These are phyloP conservation scores for Callipepla californica DNA, from an alignment of 2,113 vertebrate genomes.

Conservation along the genomic window DNA sequence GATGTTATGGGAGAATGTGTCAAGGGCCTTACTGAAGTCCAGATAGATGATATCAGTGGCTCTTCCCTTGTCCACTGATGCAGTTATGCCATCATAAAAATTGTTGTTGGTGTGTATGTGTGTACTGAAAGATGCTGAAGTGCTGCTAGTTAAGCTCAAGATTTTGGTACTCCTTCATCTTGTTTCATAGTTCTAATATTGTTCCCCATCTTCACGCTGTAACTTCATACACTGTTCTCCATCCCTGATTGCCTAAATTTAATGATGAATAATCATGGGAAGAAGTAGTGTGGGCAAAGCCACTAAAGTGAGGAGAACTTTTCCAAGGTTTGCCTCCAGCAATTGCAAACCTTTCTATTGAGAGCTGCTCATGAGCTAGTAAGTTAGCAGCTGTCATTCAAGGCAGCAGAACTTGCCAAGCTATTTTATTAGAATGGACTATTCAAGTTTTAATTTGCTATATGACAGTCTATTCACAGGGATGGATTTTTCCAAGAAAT, in stretches of 20 bases:
- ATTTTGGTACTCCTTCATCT: not conserved
- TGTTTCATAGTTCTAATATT: not conserved
- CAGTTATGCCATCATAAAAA: not conserved
- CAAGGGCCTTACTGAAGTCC: not conserved
- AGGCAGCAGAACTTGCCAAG: not conserved
- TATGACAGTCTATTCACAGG: fast-evolving
- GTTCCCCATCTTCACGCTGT: not conserved
- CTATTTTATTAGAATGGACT: not conserved
- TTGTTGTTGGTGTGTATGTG: not conserved
- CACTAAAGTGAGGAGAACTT: not conserved
- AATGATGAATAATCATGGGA: not conserved
- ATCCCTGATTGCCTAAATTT: not conserved
- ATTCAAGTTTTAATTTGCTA: not conserved
- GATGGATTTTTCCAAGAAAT: not conserved
- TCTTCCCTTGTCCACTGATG: not conserved
- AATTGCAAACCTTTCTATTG: not conserved
- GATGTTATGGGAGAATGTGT: not conserved
- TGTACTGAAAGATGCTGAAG: not conserved
- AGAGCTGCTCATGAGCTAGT: not conserved
- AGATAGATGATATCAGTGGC: no score
- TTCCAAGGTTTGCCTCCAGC: not conserved
- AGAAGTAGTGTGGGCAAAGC: not conserved
- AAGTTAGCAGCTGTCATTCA: not conserved
- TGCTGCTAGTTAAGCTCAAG: not conserved
- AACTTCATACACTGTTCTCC: not conserved